Percentiles rank a stretch among this genome's conserved stretches.
Evolutionary conservation across 2,888 invertebrate species (phyloP).

Genomic region (Macaria liturata): DNA sequence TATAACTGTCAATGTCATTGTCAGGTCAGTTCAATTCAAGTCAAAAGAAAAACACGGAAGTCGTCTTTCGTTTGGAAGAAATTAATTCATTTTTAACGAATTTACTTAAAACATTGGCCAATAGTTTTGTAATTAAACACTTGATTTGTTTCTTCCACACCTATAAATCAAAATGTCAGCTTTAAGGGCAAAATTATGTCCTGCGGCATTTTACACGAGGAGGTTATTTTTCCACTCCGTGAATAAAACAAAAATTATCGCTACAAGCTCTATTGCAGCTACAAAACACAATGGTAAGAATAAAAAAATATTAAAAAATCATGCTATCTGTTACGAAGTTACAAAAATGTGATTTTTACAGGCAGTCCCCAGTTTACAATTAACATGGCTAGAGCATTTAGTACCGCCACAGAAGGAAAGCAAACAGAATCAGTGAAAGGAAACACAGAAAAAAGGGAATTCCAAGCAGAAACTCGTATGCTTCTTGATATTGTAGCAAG

Average conservation of each 20-base stretch:
- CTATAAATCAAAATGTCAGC: slow-evolving; percentile 55
- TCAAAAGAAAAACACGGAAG: no score
- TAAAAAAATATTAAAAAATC: no score
- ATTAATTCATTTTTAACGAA: no score
- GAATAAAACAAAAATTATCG: slow-evolving; percentile 47
- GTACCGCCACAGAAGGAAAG: slow-evolving; percentile 56
- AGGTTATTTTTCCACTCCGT: slow-evolving; percentile 58
- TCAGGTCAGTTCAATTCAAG: no score
- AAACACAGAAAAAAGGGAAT: slow-evolving; percentile 91
- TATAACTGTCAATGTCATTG: no score
- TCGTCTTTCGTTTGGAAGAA: no score
- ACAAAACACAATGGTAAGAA: slow-evolving; percentile 31
- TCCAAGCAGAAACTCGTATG: slow-evolving; percentile 98
- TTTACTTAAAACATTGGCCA: no score
- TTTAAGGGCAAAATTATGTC: slow-evolving; percentile 54
- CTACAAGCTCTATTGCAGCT: slow-evolving; percentile 35
- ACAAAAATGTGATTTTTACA: no score
- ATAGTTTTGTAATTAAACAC: no score
- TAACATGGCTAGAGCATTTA: slow-evolving; percentile 42
- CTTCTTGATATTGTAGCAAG: slow-evolving; percentile 98
- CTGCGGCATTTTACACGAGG: slow-evolving; percentile 46
- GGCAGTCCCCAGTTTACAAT: no score
- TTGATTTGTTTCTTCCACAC: no score
- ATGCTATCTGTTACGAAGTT: no score
- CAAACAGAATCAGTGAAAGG: slow-evolving; percentile 75